Percentiles rank a stretch among this genome's conserved stretches.
phyloP scores from a whole-genome alignment of 2,113 vertebrate genomes.

The Spheniscus mendiculus region DNA sequence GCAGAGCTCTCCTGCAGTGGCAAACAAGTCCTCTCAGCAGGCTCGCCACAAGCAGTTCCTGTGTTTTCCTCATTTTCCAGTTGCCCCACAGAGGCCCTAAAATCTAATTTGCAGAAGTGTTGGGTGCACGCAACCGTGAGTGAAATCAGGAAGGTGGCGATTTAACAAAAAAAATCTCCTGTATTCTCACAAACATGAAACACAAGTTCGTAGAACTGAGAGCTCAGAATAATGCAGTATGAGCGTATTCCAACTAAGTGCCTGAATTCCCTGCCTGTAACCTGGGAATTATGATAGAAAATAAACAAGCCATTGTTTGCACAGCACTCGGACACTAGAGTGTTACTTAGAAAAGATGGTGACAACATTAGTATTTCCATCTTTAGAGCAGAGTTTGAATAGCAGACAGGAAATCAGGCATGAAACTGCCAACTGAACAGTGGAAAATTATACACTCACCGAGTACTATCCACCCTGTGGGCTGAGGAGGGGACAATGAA shows the following conservation, averaged over 20 bases:
- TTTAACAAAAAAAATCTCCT: background rate
- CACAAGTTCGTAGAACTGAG: background rate
- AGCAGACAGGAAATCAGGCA: slow-evolving; percentile 26
- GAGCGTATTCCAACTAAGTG: background rate
- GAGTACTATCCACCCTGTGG: background rate
- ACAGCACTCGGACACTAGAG: background rate
- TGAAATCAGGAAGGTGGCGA: background rate
- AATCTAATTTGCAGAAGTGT: background rate
- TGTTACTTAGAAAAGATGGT: background rate
- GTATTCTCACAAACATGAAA: background rate
- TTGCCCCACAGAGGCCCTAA: background rate
- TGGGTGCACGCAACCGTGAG: accelerated
- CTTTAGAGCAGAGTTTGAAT: background rate
- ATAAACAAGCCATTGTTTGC: background rate
- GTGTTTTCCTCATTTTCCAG: background rate
- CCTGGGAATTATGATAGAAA: background rate
- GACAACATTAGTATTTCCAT: slow-evolving; percentile 25
- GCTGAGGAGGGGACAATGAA: background rate
- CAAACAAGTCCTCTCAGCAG: background rate
- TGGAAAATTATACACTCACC: background rate
- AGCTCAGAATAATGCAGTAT: background rate
- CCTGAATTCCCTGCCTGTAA: background rate
- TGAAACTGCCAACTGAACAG: background rate
- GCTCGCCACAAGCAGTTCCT: background rate
- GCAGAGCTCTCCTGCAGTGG: background rate